These are phyloP conservation scores for Didymodactylos carnosus DNA, from an alignment of 2,888 invertebrate species.

Conservation along the genomic window DNA sequence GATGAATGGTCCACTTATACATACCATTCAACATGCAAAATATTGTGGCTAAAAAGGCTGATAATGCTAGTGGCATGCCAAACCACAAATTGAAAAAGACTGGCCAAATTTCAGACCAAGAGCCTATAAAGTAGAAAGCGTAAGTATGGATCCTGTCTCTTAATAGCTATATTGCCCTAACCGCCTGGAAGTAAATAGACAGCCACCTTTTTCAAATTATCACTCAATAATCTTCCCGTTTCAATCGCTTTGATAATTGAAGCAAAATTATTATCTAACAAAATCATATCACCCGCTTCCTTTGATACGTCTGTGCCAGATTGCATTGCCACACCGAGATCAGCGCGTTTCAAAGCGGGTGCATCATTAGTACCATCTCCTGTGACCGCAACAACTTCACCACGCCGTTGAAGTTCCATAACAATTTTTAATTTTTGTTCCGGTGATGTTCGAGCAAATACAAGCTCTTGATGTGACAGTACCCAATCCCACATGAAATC, in stretches of 20 bases:
- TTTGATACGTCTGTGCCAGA: conserved; percentile 67
- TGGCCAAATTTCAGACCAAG: neutral
- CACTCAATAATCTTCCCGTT: conserved; percentile 4
- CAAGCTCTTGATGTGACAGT: conserved; percentile 1
- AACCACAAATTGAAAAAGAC: conserved; percentile 4
- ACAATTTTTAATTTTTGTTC: conserved; percentile 11
- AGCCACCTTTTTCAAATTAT: conserved; percentile 8
- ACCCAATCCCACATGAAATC: conserved; percentile 1
- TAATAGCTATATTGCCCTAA: neutral
- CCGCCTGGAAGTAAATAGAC: conserved; percentile 8
- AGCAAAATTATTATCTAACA: conserved; percentile 18
- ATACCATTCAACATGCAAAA: neutral
- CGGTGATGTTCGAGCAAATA: conserved; percentile 10
- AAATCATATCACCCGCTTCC: conserved; percentile 21
- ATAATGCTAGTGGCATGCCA: conserved; percentile 4
- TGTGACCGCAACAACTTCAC: conserved; percentile 2
- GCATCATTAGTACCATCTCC: conserved; percentile 12
- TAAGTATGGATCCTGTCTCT: neutral
- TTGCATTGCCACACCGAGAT: neutral
- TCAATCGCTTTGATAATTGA: conserved; percentile 18
- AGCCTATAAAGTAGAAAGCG: neutral
- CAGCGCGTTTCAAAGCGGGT: neutral
- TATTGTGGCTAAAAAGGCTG: neutral
- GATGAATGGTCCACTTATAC: neutral
- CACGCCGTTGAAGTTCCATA: conserved; percentile 3